Evolutionary conservation across 2,113 vertebrate species (phyloP).

Genomic region (Dipodomys stephensi): DNA sequence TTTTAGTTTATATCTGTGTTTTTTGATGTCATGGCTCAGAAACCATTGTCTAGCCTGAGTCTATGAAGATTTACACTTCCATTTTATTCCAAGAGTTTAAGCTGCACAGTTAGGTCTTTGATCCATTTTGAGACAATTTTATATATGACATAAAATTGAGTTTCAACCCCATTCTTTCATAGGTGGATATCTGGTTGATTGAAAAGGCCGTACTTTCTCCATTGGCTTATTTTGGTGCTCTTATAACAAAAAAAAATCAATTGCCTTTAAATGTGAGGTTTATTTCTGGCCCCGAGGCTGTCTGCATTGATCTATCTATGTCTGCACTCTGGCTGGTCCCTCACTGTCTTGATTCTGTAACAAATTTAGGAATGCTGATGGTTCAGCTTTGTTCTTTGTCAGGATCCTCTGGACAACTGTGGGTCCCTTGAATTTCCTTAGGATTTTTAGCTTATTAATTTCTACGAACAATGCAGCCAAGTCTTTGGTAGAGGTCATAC

Average conservation of each 20-base stretch:
- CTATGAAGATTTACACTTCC: not conserved
- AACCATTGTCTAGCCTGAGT: not conserved
- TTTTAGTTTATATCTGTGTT: not conserved
- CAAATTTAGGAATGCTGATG: not conserved
- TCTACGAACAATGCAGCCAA: not conserved
- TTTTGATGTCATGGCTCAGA: not conserved
- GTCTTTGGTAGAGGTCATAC: not conserved
- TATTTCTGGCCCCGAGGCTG: not conserved
- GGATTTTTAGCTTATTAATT: not conserved
- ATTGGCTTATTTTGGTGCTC: not conserved
- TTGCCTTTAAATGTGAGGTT: not conserved
- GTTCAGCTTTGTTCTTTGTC: not conserved
- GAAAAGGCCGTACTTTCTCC: not conserved
- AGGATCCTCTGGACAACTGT: not conserved
- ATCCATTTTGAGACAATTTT: constrained; percentile 21
- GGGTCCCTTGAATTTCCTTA: not conserved
- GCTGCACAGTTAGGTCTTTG: not conserved
- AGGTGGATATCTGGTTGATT: not conserved
- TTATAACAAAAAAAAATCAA: not conserved
- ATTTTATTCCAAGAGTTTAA: not conserved
- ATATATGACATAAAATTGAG: not conserved
- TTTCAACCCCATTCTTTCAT: not conserved
- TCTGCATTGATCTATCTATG: not conserved
- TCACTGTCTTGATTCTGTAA: not conserved
- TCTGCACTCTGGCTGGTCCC: not conserved